Conservation (phyloP, 2,797 vertebrate genomes). For the Hydrophis major region DNA sequence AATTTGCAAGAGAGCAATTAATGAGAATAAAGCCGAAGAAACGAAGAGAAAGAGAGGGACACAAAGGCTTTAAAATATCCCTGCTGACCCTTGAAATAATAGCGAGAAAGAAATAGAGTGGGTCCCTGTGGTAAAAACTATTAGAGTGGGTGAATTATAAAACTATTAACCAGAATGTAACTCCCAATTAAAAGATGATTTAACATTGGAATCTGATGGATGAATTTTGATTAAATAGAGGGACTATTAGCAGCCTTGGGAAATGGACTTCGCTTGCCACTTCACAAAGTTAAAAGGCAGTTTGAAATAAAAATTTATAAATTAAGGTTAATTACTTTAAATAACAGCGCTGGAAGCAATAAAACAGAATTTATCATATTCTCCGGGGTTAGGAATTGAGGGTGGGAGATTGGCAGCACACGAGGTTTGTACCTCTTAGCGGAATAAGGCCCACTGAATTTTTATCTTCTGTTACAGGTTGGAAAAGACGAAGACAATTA, state of each 20-base stretch:
- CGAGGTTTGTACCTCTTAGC: conserved; percentile 71
- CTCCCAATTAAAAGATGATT: conserved; percentile 99
- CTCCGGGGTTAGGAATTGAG: conserved; percentile 79
- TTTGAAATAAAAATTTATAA: conserved; percentile 95
- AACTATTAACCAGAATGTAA: conserved; percentile 99
- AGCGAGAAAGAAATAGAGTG: conserved; percentile 89
- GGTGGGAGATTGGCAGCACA: conserved; percentile 73
- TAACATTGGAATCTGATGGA: conserved; percentile 99
- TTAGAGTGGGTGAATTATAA: conserved; percentile 97
- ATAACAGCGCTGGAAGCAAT: conserved; percentile 90
- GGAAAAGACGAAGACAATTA: conserved; percentile 52
- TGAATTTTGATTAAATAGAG: conserved; percentile 99
- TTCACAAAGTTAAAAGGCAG: conserved; percentile 91
- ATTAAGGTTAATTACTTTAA: conserved; percentile 99
- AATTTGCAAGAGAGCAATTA: conserved; percentile 72
- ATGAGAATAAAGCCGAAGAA: conserved; percentile 72
- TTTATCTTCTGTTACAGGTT: conserved; percentile 53
- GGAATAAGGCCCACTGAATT: conserved; percentile 64
- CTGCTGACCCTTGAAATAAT: conserved; percentile 76
- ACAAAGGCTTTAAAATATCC: conserved; percentile 68
- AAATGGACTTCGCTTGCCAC: conserved; percentile 84
- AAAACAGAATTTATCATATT: conserved; percentile 83
- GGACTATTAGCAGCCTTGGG: conserved; percentile 93
- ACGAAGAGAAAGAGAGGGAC: conserved; percentile 65
- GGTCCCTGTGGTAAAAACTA: conserved; percentile 95